Evolutionary conservation across 2,888 invertebrate genomes (phyloP).

Genomic region (Morpho achilles): DNA sequence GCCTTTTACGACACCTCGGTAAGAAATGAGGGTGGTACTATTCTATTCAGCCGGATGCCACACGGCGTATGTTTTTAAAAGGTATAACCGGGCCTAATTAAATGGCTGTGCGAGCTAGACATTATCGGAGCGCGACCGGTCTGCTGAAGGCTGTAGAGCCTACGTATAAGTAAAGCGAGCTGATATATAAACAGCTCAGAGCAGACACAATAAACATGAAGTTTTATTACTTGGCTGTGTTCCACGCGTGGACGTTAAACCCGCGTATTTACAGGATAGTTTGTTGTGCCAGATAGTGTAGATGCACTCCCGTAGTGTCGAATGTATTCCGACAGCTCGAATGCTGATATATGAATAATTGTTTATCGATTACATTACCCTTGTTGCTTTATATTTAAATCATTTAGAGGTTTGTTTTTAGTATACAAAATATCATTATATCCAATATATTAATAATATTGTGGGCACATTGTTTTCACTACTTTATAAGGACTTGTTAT

Average conservation of each 20-base stretch:
- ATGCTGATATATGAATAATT: conserved; percentile 1
- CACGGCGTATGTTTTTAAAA: too few relatives aligned
- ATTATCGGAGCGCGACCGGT: conserved; percentile 38
- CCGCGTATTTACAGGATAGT: conserved; percentile 63
- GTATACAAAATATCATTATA: too few relatives aligned
- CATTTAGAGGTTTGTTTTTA: too few relatives aligned
- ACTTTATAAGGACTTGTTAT: too few relatives aligned
- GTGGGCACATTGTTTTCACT: too few relatives aligned
- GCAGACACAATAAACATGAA: conserved; percentile 72
- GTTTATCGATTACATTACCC: not conserved
- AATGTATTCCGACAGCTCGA: not conserved
- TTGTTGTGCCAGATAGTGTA: conserved; percentile 44
- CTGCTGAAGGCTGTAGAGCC: conserved; percentile 38
- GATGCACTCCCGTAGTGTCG: conserved; percentile 3
- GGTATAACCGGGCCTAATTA: too few relatives aligned
- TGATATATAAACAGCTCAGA: conserved; percentile 54
- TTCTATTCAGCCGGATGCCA: too few relatives aligned
- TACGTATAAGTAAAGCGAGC: conserved; percentile 39
- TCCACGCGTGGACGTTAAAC: conserved; percentile 72
- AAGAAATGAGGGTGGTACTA: too few relatives aligned
- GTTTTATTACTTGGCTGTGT: conserved; percentile 77
- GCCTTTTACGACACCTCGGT: too few relatives aligned
- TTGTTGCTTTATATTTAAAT: too few relatives aligned
- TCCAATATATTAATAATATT: too few relatives aligned
- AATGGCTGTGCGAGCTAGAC: too few relatives aligned